Percentiles rank a stretch among this genome's conserved stretches.
These are phyloP conservation scores for Nasonia oneida DNA, from an alignment of 2,888 invertebrate genomes.

Conservation along the genomic window DNA sequence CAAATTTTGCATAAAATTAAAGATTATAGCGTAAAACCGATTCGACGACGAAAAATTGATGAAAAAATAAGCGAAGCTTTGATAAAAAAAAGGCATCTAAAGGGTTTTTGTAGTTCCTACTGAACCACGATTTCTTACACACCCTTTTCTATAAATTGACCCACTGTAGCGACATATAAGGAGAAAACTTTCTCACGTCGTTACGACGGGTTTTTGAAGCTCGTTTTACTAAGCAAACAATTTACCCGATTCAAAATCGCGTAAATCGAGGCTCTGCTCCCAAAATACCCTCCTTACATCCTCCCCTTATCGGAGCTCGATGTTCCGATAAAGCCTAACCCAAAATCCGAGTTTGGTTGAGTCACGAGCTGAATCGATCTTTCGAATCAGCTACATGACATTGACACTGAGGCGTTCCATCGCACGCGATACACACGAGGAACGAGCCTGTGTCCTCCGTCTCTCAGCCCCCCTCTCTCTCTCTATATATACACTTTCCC, in stretches of 20 bases:
- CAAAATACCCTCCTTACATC: slow-evolving; percentile 30
- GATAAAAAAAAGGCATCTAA: neutral
- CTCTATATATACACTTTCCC: neutral
- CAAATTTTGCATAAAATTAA: neutral
- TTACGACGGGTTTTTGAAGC: neutral
- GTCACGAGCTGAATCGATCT: slow-evolving; percentile 2
- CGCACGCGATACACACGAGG: slow-evolving; percentile 62
- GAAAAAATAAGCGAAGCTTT: neutral
- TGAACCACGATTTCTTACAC: neutral
- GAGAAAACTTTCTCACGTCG: neutral
- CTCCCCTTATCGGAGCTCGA: slow-evolving; percentile 12
- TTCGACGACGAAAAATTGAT: neutral
- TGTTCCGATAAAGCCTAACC: slow-evolving; percentile 20
- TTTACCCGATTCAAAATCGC: neutral
- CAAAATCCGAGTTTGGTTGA: slow-evolving; percentile 24
- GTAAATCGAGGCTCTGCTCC: neutral
- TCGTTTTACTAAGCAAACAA: neutral
- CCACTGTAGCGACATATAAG: neutral
- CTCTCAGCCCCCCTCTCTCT: neutral
- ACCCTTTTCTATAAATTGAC: neutral
- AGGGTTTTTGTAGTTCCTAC: slow-evolving; percentile 1
- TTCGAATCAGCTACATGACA: slow-evolving; percentile 7
- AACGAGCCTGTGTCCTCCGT: slow-evolving; percentile 67
- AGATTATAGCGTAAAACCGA: neutral
- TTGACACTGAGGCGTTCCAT: slow-evolving; percentile 5